A percentile compares a stretch with the other conserved stretches of the same genome.
Conservation (phyloP, 64 coral and sea anemone species). For the Montipora foliosa region DNA sequence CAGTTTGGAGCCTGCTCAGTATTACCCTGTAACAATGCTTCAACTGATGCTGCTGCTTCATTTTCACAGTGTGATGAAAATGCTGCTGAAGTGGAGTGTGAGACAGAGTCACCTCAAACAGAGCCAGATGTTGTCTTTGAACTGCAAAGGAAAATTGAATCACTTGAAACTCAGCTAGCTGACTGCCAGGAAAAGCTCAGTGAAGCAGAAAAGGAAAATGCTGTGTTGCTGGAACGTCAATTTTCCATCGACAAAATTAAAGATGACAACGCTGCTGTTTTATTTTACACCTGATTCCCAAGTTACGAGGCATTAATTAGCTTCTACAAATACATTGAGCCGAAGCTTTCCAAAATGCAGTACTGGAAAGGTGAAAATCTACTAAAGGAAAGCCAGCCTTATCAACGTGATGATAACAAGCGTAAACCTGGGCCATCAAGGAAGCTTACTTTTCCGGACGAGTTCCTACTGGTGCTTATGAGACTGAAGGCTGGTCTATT, state of each 20-base stretch:
- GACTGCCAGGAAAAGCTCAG: slow-evolving; percentile 8
- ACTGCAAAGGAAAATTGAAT: neutral
- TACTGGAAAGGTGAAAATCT: too few relatives aligned
- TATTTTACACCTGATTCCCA: neutral
- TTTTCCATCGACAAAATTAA: too few relatives aligned
- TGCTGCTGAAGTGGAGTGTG: neutral
- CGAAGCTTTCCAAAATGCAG: neutral
- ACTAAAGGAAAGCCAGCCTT: too few relatives aligned
- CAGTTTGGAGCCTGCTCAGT: too few relatives aligned
- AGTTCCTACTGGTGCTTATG: too few relatives aligned
- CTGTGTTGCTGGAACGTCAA: too few relatives aligned
- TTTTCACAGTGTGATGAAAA: neutral
- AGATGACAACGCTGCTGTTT: too few relatives aligned
- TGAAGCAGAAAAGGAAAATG: slow-evolving; percentile 13
- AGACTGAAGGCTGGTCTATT: too few relatives aligned
- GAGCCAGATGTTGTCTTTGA: neutral
- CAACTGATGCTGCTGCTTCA: neutral
- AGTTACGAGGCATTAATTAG: neutral
- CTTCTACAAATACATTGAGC: neutral
- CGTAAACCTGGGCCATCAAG: too few relatives aligned
- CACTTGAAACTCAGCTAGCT: slow-evolving; percentile 6
- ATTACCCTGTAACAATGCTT: too few relatives aligned
- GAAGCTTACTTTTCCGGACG: too few relatives aligned
- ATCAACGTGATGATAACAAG: too few relatives aligned
- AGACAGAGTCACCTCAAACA: neutral